Conservation (phyloP, 2,797 vertebrate species). For the Hemitrygon akajei region DNA sequence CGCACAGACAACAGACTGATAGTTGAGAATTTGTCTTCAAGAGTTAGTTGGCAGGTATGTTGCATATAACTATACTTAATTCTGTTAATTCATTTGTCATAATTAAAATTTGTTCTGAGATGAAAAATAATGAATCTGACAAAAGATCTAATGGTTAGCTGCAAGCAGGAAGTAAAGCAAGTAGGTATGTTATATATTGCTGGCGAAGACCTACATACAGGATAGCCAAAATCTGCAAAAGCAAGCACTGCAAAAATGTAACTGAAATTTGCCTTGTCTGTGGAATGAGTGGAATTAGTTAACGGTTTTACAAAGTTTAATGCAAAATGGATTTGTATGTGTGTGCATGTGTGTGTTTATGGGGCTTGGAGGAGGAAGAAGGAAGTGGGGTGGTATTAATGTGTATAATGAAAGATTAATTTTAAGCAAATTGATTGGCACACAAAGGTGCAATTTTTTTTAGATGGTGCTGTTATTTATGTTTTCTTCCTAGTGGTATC, state of each 20-base stretch:
- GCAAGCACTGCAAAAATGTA: background rate
- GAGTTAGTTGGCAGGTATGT: slow-evolving; percentile 90
- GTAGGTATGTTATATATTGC: background rate
- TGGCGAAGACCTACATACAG: background rate
- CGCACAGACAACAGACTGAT: slow-evolving; percentile 83
- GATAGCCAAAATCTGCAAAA: background rate
- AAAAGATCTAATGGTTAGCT: background rate
- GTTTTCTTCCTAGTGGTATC: background rate
- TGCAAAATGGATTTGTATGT: too few species aligned
- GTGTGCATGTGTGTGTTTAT: too few species aligned
- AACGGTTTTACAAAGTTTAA: background rate
- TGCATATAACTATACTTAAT: slow-evolving; percentile 44
- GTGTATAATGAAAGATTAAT: background rate
- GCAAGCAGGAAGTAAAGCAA: background rate
- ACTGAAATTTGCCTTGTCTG: background rate
- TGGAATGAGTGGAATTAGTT: background rate
- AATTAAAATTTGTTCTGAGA: background rate
- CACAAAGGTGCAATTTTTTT: background rate
- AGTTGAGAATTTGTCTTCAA: slow-evolving; percentile 85
- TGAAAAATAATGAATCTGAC: background rate
- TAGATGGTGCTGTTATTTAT: background rate
- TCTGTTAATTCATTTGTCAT: background rate
- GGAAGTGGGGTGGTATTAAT: background rate
- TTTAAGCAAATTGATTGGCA: background rate
- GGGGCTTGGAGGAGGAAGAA: too few species aligned